Base-by-base conservation (phyloP, 2,888 invertebrate species). In the Polydrusus cervinus region DNA sequence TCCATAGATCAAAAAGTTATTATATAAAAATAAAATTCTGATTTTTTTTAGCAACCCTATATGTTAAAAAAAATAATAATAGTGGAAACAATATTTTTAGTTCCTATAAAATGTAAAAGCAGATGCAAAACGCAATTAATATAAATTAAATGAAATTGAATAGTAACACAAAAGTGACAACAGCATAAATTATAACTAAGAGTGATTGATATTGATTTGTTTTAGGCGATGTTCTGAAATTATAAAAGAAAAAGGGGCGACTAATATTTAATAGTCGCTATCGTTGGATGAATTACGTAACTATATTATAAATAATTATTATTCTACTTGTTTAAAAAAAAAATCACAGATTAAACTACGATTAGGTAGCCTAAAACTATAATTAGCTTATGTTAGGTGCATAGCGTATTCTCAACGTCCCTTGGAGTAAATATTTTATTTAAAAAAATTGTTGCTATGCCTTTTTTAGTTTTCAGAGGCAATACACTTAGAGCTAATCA, bases 301-400 rank as follows among this genome's bases (percentile, higher is more conserved):
- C 43, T 75, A 79, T 69, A 76, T 79, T 62, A 79, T n/a, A n/a
- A n/a, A n/a, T n/a, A n/a, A n/a, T n/a, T n/a, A 77, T 82, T 82
- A 82, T 81, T 83, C 82, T 81, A 82, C 81, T 82, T 83, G 5
- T 82, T 3, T 11, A 81, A 78, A 75, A 74, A 79, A 80, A 82
- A 78, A 83, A 86, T 86, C 85, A 86, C 86, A 86, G 85, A 84
- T 85, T 78, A 81, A 84, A 84, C 84, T 84, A 83, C 85, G 84
- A 38, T 57, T 74, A 74, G 14, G 85, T 85, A 71, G 71, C 65
- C 64, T 55, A 71, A 62, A 61, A 55, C 85, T 83, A 83, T 80
- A 76, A 78, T 79, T 74, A 78, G 76, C 72, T 71, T 75, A 71
- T 66, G 68, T 74, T 78, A 78, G 71, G 74, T 49, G 61, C 61